A percentile compares a stretch with the other conserved stretches of the same genome.
Evolutionary conservation across 2,113 vertebrate species (phyloP).

Genomic region (Trachemys scripta): DNA sequence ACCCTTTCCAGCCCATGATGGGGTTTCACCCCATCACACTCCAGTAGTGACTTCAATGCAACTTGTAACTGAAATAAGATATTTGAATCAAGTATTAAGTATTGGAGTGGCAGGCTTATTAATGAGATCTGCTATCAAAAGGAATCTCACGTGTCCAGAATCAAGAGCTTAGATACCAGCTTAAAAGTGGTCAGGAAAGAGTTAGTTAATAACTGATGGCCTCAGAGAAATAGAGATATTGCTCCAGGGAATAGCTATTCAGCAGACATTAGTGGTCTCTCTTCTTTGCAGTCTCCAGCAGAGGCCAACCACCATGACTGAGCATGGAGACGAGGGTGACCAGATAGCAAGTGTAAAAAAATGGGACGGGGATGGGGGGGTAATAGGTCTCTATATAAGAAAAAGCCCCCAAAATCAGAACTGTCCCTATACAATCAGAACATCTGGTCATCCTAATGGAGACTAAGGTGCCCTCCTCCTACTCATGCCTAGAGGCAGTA

Average conservation of each 20-base stretch:
- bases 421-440: no score
- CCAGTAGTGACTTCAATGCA: background rate
- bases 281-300: background rate
- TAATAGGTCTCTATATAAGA: no score
- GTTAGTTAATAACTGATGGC: background rate
- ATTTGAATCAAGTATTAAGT: background rate
- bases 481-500: background rate
- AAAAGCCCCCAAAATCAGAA: no score
- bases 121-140: background rate
- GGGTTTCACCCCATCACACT: background rate
- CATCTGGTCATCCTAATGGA: background rate
- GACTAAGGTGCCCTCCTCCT: background rate
- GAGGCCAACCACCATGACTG: background rate
- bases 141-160: background rate
- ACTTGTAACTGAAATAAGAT: background rate
- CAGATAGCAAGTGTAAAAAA: no score
- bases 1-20: background rate
- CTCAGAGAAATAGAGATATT: background rate
- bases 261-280: background rate
- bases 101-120: background rate
- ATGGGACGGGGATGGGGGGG: no score
- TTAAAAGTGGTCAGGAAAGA: background rate
- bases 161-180: background rate
- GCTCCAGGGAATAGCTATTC: background rate
- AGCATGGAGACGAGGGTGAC: background rate